phyloP scores from a whole-genome alignment of 2,797 vertebrate species.

The Pangasius djambal region DNA sequence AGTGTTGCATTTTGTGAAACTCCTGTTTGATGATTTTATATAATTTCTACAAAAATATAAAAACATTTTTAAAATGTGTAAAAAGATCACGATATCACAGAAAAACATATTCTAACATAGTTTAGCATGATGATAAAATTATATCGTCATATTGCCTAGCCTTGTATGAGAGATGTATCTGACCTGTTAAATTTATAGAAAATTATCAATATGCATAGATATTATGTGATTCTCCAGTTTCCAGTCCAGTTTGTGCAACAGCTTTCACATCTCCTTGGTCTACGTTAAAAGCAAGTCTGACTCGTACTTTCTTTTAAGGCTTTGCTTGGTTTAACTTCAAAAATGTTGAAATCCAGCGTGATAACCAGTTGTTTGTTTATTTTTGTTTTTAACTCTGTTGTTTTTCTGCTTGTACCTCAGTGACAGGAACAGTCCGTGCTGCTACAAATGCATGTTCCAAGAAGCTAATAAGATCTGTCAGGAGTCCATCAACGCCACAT shows the following conservation, averaged over 20 bases:
- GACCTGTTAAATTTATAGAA: not conserved
- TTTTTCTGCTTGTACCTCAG: slow-evolving; percentile 66
- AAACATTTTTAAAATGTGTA: not conserved
- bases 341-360: not conserved
- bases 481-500: slow-evolving; percentile 92
- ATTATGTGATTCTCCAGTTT: not conserved
- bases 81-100: not conserved
- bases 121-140: not conserved
- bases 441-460: slow-evolving; percentile 85
- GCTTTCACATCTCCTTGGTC: not conserved
- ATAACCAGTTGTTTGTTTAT: not conserved
- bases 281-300: not conserved
- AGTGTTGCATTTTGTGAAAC: not conserved
- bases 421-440: slow-evolving; percentile 96
- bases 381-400: not conserved
- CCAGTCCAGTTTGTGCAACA: not conserved
- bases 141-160: not conserved
- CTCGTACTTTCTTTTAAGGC: not conserved
- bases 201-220: not conserved
- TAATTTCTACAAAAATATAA: not conserved
- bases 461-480: slow-evolving; percentile 85
- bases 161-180: not conserved
- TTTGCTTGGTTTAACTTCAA: not conserved
- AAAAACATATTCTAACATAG: not conserved
- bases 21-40: not conserved